phyloP scores from a whole-genome alignment of 2,113 vertebrate genomes.

The Mohoua ochrocephala region DNA sequence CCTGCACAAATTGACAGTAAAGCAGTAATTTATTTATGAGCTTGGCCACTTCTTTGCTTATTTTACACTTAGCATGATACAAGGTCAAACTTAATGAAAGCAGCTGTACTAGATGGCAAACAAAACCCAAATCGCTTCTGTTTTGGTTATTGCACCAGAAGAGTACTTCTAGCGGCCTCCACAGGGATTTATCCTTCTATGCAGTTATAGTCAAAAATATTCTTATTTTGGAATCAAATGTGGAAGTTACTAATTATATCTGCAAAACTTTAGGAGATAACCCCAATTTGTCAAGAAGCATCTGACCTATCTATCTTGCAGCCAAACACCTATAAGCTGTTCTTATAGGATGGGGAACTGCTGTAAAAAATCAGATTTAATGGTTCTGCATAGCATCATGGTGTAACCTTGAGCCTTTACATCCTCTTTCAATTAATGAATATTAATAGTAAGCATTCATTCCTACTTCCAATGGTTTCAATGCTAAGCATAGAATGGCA shows the following conservation, averaged over 20 bases:
- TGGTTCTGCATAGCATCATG: not conserved
- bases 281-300: not conserved
- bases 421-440: not conserved
- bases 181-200: not conserved
- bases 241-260: not conserved
- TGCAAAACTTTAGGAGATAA: not conserved
- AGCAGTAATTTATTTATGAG: not conserved
- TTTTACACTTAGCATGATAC: not conserved
- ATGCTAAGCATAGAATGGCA: not conserved
- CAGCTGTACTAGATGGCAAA: not conserved
- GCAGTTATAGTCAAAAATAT: not conserved
- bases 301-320: not conserved
- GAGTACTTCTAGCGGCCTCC: not conserved
- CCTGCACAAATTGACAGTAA: not conserved
- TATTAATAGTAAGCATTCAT: not conserved
- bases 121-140: not conserved
- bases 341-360: not conserved
- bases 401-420: not conserved
- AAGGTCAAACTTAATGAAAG: not conserved
- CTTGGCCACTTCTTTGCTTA: not conserved
- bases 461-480: not conserved
- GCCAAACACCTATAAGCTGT: not conserved
- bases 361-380: not conserved
- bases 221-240: not conserved
- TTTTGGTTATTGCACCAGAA: not conserved